Evolutionary conservation across 2,797 vertebrate genomes (phyloP), one percentile per base, ranked within the genome.

Genomic region (Ctenosaura bakeri): DNA sequence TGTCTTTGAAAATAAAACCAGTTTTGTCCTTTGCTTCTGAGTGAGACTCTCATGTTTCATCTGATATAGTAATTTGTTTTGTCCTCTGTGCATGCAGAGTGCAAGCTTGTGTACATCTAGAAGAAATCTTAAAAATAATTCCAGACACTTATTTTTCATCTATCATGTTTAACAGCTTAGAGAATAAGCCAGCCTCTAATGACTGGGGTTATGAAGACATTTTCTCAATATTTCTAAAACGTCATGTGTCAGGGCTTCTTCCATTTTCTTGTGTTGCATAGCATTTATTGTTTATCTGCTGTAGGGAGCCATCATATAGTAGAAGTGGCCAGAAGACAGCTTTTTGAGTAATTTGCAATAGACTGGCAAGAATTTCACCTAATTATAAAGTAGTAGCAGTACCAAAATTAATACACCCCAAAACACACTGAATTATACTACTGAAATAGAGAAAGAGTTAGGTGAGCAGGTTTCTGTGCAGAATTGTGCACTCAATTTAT

Each of bases 1-100:
- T 91, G 90, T 92, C 92, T 78, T 79, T 83, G 89, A 95, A 83
- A 97, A 97, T 97, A 97, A 98, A 97, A 90, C 24, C 84, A 87
- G 26, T 95, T 95, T 95, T 86, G 95, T 94, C 96, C 95, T 95
- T 95, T 83, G 91, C 92, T 95, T 94, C 92, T 84, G 95, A 24
- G 32, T 93, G 86, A 96, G 88, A 18, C 71, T 94, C 38, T 93
- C 24, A 1, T 95, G 56, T 95, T 94, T 91, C 78, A 66, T 80
- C 50, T 16, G 80, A 5, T 74, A n/a, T 32, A 62, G 16, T 13
- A 91, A 26, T 18, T 80, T 93, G 20, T 35, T 77, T 85, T 90
- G 71, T 46, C 52, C 12, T 86, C 91, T 18, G 9, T 52, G 89
- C 38, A 93, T 91, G 94, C 86, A 86, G 64, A 80, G 4, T 69